Conservation (phyloP, 92 coral and sea anemone species). For the Plumapathes pennacea region DNA sequence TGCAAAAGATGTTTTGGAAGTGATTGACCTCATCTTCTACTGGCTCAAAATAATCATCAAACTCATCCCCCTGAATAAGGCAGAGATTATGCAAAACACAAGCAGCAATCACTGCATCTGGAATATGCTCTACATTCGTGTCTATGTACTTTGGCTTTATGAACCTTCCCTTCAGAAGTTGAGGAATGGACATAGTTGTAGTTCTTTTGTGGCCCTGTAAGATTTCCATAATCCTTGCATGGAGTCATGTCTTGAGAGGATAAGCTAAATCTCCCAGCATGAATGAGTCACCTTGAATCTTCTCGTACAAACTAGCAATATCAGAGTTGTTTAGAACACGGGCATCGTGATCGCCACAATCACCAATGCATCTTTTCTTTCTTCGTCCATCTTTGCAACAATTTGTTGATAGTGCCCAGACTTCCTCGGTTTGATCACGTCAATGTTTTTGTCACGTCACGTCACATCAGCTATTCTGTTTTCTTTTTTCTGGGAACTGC, state of each 20-base stretch:
- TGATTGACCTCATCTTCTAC: slow-evolving; percentile 39
- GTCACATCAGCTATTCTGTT: too few relatives aligned
- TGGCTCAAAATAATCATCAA: slow-evolving; percentile 19
- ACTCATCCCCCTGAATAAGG: slow-evolving; percentile 17
- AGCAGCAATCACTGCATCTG: slow-evolving; percentile 29
- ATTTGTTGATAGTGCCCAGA: too few relatives aligned
- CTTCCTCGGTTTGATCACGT: too few relatives aligned
- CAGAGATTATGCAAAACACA: slow-evolving; percentile 36
- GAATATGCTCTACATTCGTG: slow-evolving; percentile 12
- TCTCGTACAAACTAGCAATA: background rate
- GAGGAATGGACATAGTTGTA: slow-evolving; percentile 21
- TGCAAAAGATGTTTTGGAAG: slow-evolving; percentile 21
- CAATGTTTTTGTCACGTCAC: too few relatives aligned
- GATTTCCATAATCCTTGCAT: slow-evolving; percentile 19
- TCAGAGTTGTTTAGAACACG: slow-evolving; percentile 32
- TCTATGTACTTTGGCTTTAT: slow-evolving; percentile 24
- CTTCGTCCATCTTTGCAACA: slow-evolving; percentile 32
- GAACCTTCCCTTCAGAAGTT: slow-evolving; percentile 34
- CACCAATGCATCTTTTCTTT: too few relatives aligned
- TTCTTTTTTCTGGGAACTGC: too few relatives aligned
- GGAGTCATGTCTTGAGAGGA: slow-evolving; percentile 18
- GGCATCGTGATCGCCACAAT: slow-evolving; percentile 44
- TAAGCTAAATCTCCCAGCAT: slow-evolving; percentile 30
- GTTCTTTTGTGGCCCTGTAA: slow-evolving; percentile 6
- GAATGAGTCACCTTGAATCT: slow-evolving; percentile 30